Conservation (phyloP, 2,888 invertebrate species). For the Thysanoteuthis rhombus region DNA sequence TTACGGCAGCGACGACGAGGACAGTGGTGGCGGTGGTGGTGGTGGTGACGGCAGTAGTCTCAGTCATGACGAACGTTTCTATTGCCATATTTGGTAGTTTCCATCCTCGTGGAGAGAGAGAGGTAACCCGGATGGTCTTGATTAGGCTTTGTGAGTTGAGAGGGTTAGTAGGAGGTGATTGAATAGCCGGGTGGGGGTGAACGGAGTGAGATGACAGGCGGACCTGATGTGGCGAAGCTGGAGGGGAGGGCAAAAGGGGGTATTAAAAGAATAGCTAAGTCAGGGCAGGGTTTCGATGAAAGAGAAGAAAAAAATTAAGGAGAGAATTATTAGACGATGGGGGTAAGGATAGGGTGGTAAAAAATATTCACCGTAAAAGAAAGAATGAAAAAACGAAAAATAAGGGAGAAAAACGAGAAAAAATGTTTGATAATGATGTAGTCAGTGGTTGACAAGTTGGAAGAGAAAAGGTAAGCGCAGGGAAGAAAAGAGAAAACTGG, state of each 20-base stretch:
- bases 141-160: neutral
- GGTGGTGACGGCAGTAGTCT: neutral
- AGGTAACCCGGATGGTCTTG: neutral
- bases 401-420: neutral
- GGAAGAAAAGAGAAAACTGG: neutral
- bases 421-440: neutral
- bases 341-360: neutral
- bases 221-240: neutral
- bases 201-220: neutral
- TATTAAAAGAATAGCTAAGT: neutral
- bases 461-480: neutral
- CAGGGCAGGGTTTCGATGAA: neutral
- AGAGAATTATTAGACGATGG: neutral
- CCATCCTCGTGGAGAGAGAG: neutral
- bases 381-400: neutral
- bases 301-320: neutral
- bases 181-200: neutral
- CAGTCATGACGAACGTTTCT: neutral
- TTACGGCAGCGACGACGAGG: neutral
- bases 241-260: neutral
- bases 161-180: neutral
- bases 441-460: neutral
- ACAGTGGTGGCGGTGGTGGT: neutral
- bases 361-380: neutral
- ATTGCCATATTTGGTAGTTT: conserved; percentile 12